Base-by-base conservation (phyloP, 37 sponge, comb jelly and placozoan species). In the Mnemiopsis leidyi region DNA sequence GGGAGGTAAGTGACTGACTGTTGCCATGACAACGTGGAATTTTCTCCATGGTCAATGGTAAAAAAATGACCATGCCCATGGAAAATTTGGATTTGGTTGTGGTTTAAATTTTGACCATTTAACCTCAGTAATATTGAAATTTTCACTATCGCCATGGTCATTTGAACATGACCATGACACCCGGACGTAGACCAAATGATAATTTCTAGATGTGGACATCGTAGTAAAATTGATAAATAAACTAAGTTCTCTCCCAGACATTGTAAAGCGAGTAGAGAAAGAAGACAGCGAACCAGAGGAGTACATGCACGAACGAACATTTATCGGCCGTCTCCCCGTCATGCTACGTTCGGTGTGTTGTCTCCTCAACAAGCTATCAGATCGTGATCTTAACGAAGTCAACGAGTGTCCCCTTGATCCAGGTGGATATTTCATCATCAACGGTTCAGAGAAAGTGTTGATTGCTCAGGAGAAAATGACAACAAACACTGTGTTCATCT, bases 391-490 rank as follows among this genome's bases (percentile, higher is more conserved):
- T 61, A 96, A 96, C 9, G 99, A 99, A 68, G 96, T 99, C 26
- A 99, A 99, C 82, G 99, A 99, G 92, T 99, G 99, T 82, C 99
- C 99, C 7, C 95, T 99, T 18, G 99, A 99, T 93, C 98, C 98
- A 18, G 99, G 99, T 16, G 99, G 99, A 32, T 99, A 99, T 76
- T 99, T 99, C 92, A 94, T 99, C 34, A 96, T 99, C 92, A 99
- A 99, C 38, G 99, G 99, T 24, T 97, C 99, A 13, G 99, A 99
- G 94, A 99, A 99, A 79, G 95, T 99, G 18, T 95, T 99, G 36
- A 99, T 99, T 39, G 99, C 99, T 23, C 99, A 99, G 76, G 99
- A 99, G 93, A 99, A 99, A 76, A 99, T 99, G 99, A 98, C 98
- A 30, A 97, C 99, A 23, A 99, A 99, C 93, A 95, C 99, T 9